phyloP scores from a whole-genome alignment of 2,113 vertebrate species.

The Urocolius indicus region DNA sequence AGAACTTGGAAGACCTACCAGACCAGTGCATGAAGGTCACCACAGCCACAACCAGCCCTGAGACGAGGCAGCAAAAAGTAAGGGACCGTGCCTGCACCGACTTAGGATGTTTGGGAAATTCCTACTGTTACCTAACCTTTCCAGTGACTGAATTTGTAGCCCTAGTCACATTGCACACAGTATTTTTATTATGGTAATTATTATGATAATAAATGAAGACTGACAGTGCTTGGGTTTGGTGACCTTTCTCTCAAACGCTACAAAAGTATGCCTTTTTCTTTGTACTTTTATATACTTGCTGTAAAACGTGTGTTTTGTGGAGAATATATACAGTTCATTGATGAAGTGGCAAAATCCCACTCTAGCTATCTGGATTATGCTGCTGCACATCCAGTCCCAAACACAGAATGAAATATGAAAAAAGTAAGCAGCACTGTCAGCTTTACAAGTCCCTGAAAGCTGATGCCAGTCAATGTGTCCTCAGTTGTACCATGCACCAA shows the following conservation, averaged over 20 bases:
- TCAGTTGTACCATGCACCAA: neutral
- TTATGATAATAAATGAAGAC: neutral
- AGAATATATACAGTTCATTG: neutral
- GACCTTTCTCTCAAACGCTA: neutral
- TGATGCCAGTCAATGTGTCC: too few relatives aligned
- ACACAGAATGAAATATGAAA: neutral
- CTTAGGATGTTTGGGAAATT: neutral
- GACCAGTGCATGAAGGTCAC: neutral
- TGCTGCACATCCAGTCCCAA: neutral
- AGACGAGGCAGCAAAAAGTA: neutral
- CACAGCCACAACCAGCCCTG: neutral
- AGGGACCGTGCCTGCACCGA: neutral
- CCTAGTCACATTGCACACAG: neutral
- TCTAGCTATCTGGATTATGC: neutral
- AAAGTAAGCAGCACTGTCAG: neutral
- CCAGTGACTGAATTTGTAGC: neutral
- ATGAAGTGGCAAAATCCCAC: neutral
- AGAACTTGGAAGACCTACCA: neutral
- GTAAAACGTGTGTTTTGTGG: neutral
- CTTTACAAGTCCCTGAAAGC: neutral
- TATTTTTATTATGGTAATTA: neutral
- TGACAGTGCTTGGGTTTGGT: neutral
- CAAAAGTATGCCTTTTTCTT: neutral
- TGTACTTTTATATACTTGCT: neutral
- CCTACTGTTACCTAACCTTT: neutral